Evolutionary conservation across 1,140 invertebrate species (phyloP).

Genomic region (Nomia melanderi): DNA sequence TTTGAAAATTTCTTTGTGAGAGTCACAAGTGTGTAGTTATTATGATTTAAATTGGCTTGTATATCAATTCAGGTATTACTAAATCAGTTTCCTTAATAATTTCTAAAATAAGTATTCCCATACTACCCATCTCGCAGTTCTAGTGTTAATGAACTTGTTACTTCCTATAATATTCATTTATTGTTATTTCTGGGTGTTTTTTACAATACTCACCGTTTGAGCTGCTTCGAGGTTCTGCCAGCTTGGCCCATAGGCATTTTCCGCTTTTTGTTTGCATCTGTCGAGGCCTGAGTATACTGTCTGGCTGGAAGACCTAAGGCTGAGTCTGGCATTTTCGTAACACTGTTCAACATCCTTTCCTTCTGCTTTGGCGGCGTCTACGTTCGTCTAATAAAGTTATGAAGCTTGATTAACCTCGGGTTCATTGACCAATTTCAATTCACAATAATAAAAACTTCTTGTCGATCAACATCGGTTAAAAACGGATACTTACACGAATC

Average conservation of each 20-base stretch:
- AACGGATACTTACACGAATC: constrained; percentile 12
- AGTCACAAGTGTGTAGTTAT: no score
- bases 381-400: constrained; percentile 24
- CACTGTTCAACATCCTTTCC: constrained; percentile 34
- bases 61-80: no score
- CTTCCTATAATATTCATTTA: no score
- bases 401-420: neutral
- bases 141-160: no score
- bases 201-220: neutral
- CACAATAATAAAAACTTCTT: neutral
- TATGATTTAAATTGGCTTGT: no score
- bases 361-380: constrained; percentile 20
- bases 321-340: neutral
- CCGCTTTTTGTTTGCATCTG: neutral
- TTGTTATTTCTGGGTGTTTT: neutral
- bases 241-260: neutral
- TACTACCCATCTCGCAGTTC: no score
- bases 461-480: neutral
- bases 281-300: neutral
- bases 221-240: neutral
- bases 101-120: no score
- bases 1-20: no score
- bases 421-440: no score
- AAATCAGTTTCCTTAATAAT: no score
- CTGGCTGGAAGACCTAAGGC: neutral